These are phyloP conservation scores for Gastrophysa polygoni DNA, from an alignment of 2,888 invertebrate genomes.

Conservation along the genomic window DNA sequence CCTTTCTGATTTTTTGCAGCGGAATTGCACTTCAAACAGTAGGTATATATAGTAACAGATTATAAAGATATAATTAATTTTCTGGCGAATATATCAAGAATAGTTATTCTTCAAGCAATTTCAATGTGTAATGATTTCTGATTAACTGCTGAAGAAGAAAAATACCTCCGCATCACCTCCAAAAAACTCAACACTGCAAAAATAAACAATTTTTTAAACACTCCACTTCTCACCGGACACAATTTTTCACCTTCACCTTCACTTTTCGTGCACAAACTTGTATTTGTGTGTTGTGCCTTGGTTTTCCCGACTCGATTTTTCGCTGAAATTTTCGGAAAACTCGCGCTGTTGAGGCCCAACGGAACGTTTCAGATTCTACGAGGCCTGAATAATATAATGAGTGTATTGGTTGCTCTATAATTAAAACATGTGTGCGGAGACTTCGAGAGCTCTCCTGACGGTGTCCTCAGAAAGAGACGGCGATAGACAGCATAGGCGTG, in stretches of 20 bases:
- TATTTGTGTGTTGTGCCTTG: neutral
- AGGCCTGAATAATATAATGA: slow-evolving; percentile 35
- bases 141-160: too few species aligned
- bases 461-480: slow-evolving; percentile 40
- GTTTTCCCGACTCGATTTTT: slow-evolving; percentile 14
- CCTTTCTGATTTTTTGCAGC: too few species aligned
- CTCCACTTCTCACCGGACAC: neutral
- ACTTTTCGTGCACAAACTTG: too few species aligned
- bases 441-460: slow-evolving; percentile 31
- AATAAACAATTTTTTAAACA: slow-evolving; percentile 13
- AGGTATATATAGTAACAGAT: too few species aligned
- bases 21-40: too few species aligned
- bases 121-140: too few species aligned
- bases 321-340: slow-evolving; percentile 18
- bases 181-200: neutral
- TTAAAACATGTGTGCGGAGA: slow-evolving; percentile 42
- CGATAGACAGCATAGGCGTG: slow-evolving; percentile 30
- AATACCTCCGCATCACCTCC: neutral
- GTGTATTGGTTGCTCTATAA: slow-evolving; percentile 41
- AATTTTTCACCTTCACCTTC: neutral
- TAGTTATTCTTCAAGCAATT: too few species aligned
- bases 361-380: slow-evolving; percentile 29
- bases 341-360: slow-evolving; percentile 38
- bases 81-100: too few species aligned
- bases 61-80: too few species aligned